Evolutionary conservation across 1,140 invertebrate genomes (phyloP), one percentile per base, ranked within the genome.

Genomic region (Adoxophyes honmai): DNA sequence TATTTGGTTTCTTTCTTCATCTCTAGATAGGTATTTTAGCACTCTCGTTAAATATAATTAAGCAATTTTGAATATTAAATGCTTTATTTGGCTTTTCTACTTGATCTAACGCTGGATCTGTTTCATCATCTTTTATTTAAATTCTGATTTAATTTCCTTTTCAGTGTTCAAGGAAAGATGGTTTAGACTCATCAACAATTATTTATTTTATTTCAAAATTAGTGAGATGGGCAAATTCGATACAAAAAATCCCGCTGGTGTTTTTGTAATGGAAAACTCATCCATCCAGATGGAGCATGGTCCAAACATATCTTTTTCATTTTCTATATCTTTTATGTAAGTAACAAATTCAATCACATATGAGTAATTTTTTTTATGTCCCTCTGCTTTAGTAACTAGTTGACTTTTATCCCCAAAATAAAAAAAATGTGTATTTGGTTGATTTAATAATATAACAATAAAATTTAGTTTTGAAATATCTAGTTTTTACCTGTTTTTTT

Each of bases 161-260:
- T 64, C 73, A 90, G 86, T 84, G 52, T 94, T 91, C 68, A 94
- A 94, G 74, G 93, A 94, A 67, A 90, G 93, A 78, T 94, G 93
- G 93, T 95, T 94, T 73, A 93, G 93, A 66, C 78, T 95, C 8
- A 91, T 91, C 52, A 91, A 90, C 60, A 95, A 94, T 80, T 90
- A 94, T 59, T 75, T 94, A 36, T 94, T 94, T 85, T 94, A 94
- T 76, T 94, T 93, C 79, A 92, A 93, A 76, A 90, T 94, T 44
- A 94, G 91, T 81, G 93, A 94, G 66, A 78, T 92, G 69, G 93
- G 93, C 21, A 91, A 91, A 66, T 92, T 94, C 69, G 91, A 92
- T 58, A 89, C 86, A 54, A 90, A 89, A 68, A 89, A 92, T 72
- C 93, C 93, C 15, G 89, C 91, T 55, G 93, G 93, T 42, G 90